A percentile compares a stretch with the other conserved stretches of the same genome.
Conservation (phyloP, 2,113 vertebrate genomes). For the Haemorhous mexicanus region DNA sequence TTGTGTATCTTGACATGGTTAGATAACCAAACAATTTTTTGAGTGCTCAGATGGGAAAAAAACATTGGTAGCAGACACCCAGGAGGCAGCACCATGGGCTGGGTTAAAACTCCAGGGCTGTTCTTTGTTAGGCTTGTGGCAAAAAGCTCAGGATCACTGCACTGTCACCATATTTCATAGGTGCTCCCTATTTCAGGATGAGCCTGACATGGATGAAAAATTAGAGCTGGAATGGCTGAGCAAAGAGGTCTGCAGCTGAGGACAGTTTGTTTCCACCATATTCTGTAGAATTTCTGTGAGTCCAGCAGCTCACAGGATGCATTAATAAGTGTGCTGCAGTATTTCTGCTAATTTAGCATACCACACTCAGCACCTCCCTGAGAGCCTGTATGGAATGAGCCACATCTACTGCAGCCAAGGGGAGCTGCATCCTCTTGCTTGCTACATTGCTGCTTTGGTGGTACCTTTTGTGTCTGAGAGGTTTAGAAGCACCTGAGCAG, state of each 20-base stretch:
- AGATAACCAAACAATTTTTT: neutral
- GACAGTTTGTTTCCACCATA: neutral
- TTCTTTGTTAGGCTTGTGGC: neutral
- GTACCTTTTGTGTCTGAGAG: neutral
- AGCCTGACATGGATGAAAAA: neutral
- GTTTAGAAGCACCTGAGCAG: neutral
- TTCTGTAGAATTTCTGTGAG: neutral
- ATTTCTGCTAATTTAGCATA: neutral
- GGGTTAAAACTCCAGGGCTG: neutral
- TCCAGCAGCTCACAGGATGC: accelerated
- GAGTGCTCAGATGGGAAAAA: neutral
- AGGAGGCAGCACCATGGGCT: neutral
- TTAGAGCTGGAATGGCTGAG: neutral
- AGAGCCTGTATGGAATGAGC: neutral
- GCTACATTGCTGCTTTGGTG: accelerated
- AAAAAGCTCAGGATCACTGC: neutral
- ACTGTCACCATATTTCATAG: accelerated
- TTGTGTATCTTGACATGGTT: neutral
- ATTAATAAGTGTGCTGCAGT: accelerated
- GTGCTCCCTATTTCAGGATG: neutral
- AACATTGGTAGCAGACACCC: neutral
- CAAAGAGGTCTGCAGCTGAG: neutral
- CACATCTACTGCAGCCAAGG: neutral
- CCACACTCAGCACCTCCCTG: neutral
- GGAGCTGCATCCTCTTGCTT: neutral